Conservation (phyloP, 1,140 invertebrate genomes). For the Gryllus bimaculatus region DNA sequence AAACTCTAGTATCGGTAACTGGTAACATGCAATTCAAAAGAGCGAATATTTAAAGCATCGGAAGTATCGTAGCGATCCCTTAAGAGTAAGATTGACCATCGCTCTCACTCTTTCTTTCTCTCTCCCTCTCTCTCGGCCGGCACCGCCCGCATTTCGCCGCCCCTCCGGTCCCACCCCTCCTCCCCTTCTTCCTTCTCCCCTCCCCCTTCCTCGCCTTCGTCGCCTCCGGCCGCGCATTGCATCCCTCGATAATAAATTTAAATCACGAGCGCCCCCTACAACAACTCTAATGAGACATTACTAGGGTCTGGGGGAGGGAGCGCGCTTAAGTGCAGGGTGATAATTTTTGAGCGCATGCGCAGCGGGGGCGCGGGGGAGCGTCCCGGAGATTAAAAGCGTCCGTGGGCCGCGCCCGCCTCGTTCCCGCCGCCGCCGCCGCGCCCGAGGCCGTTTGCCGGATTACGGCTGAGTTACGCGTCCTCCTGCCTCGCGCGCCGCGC, state of each 20-base stretch:
- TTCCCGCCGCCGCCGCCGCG: neutral
- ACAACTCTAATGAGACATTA: neutral
- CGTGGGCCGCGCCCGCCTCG: too few species aligned
- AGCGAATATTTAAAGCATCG: too few species aligned
- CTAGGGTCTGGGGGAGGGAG: neutral
- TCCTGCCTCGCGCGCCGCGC: neutral
- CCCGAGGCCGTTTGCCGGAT: neutral
- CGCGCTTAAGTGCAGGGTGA: neutral
- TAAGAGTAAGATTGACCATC: too few species aligned
- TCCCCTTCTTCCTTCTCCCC: neutral
- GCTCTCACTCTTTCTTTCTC: too few species aligned
- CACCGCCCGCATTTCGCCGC: too few species aligned
- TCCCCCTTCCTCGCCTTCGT: neutral
- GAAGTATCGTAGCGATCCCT: too few species aligned
- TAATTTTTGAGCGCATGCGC: slow-evolving; percentile 3
- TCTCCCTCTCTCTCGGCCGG: too few species aligned
- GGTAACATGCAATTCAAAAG: too few species aligned
- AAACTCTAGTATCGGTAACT: too few species aligned
- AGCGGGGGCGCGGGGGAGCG: too few species aligned
- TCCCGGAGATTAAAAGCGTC: neutral
- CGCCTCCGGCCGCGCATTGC: neutral
- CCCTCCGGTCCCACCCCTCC: too few species aligned
- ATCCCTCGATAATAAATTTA: slow-evolving; percentile 5
- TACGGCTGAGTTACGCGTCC: neutral
- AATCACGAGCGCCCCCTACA: neutral